Evolutionary conservation across 2,888 invertebrate species (phyloP).

Genomic region (Drosophila tanythrix): DNA sequence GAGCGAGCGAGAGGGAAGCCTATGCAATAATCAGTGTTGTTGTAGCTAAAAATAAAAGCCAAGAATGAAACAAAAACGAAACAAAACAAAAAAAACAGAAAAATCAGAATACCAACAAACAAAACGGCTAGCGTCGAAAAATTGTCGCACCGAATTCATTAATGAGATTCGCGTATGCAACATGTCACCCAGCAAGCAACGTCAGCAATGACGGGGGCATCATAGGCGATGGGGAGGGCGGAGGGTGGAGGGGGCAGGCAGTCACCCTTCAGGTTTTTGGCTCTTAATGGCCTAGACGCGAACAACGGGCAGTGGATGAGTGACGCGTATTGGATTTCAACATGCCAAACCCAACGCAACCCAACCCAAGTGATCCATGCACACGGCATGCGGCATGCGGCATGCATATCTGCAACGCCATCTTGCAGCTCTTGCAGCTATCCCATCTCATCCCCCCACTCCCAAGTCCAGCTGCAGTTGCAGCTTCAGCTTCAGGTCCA

Average conservation of each 20-base stretch:
- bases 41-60: conserved; percentile 53
- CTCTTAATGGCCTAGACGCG: conserved; percentile 74
- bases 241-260: background rate
- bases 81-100: conserved; percentile 14
- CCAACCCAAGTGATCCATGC: conserved; percentile 35
- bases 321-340: conserved; percentile 77
- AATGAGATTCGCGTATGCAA: conserved; percentile 75
- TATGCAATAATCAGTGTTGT: conserved; percentile 20
- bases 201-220: conserved; percentile 19
- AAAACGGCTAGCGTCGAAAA: conserved; percentile 48
- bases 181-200: conserved; percentile 57
- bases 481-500: conserved; percentile 36
- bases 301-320: conserved; percentile 47
- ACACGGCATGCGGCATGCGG: conserved; percentile 65
- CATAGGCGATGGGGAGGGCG: background rate
- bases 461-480: conserved; percentile 1
- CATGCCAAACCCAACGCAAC: conserved; percentile 48
- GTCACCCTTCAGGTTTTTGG: conserved; percentile 56
- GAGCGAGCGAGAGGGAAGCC: background rate
- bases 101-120: conserved; percentile 15
- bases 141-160: conserved; percentile 74
- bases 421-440: conserved; percentile 41
- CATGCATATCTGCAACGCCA: conserved; percentile 80
- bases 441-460: background rate
- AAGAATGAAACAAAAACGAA: conserved; percentile 38